phyloP scores from a whole-genome alignment of 53 echinoderm and acorn worm species.

The Paelopatides confundens region DNA sequence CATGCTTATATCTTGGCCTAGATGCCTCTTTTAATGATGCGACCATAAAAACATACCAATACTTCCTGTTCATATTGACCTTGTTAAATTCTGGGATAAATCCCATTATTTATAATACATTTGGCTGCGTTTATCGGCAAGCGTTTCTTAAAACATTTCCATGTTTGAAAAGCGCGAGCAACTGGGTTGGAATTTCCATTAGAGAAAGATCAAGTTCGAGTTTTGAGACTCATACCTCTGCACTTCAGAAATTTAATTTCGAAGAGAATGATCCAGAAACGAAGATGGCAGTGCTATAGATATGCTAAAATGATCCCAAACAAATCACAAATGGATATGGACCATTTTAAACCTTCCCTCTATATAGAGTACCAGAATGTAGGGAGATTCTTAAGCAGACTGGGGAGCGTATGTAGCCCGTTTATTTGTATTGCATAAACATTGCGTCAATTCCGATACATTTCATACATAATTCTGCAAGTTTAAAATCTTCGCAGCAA shows the following conservation, averaged over 20 bases:
- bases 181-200: neutral
- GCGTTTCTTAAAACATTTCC: constrained; percentile 1
- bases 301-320: no score
- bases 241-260: constrained; percentile 7
- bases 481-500: no score
- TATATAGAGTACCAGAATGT: no score
- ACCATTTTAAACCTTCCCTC: no score
- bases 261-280: no score
- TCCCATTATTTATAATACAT: neutral
- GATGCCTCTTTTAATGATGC: neutral
- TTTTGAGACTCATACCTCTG: constrained; percentile 2
- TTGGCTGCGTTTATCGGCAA: neutral
- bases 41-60: neutral
- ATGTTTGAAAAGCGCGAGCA: neutral
- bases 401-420: no score
- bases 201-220: constrained; percentile 4
- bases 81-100: neutral
- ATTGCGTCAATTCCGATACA: no score
- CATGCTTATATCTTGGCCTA: neutral
- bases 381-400: no score
- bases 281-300: no score
- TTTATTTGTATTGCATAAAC: no score
- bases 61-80: neutral
- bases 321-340: no score
- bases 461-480: no score